These are phyloP conservation scores for Eupithecia insigniata DNA, from an alignment of 2,888 invertebrate species.

Conservation along the genomic window DNA sequence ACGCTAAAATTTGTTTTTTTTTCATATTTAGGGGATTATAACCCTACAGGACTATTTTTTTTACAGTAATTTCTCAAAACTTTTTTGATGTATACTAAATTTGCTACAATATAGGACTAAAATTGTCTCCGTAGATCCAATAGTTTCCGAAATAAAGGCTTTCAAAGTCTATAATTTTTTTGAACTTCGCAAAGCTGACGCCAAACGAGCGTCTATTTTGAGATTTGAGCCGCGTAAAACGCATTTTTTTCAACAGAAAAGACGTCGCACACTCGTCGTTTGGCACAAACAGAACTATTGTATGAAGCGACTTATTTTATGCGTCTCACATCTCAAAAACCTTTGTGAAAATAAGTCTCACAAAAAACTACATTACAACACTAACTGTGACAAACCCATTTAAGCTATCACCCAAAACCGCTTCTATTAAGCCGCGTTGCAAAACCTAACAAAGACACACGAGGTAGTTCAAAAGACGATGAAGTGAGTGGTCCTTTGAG, in stretches of 20 bases:
- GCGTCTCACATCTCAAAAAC: background rate
- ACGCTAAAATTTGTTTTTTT: too few species aligned
- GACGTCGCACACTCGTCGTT: background rate
- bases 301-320: background rate
- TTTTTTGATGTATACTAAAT: too few species aligned
- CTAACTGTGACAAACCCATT: slow-evolving; percentile 1
- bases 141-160: too few species aligned
- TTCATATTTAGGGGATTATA: too few species aligned
- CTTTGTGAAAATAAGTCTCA: background rate
- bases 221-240: background rate
- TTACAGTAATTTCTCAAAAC: too few species aligned
- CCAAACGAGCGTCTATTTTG: too few species aligned
- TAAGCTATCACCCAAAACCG: background rate
- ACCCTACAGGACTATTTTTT: too few species aligned
- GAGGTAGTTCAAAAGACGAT: slow-evolving; percentile 61
- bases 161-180: too few species aligned
- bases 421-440: slow-evolving; percentile 18
- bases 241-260: background rate
- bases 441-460: slow-evolving; percentile 30
- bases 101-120: too few species aligned
- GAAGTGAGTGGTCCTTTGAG: slow-evolving; percentile 66
- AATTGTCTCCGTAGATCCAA: too few species aligned
- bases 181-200: background rate
- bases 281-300: background rate
- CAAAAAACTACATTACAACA: background rate